These are phyloP conservation scores for Drosophila rhopaloa DNA, from an alignment of 1,140 invertebrate species.

Conservation along the genomic window DNA sequence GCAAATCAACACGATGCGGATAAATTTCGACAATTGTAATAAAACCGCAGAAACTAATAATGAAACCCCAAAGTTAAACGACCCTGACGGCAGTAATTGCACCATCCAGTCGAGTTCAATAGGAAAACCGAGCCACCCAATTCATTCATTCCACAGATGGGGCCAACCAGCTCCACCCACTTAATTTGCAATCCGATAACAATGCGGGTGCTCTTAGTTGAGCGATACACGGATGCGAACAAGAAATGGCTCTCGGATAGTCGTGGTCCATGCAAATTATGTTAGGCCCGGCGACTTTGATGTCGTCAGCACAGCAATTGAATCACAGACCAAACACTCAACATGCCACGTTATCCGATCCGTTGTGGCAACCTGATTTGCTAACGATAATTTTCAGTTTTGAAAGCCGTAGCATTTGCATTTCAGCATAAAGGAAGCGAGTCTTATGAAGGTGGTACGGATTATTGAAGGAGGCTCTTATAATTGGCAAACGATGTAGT, in stretches of 20 bases:
- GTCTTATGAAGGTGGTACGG: too few species aligned
- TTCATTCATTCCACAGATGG: not conserved
- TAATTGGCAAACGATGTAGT: not conserved
- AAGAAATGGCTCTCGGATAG: slow-evolving; percentile 34
- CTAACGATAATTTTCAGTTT: slow-evolving; percentile 70
- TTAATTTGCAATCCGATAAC: slow-evolving; percentile 58
- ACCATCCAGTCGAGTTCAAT: not conserved
- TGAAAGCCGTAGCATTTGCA: slow-evolving; percentile 50
- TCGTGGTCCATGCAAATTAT: slow-evolving; percentile 62
- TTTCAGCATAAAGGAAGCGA: slow-evolving; percentile 13
- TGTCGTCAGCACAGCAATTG: slow-evolving; percentile 51
- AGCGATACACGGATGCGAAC: slow-evolving; percentile 25
- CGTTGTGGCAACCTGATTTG: slow-evolving; percentile 70
- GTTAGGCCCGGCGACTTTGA: slow-evolving; percentile 60
- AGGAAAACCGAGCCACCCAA: not conserved
- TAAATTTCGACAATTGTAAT: slow-evolving; percentile 49
- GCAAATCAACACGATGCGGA: slow-evolving; percentile 43
- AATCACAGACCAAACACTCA: slow-evolving; percentile 54
- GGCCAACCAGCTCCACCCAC: not conserved
- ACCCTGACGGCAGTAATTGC: not conserved
- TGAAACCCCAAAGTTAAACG: slow-evolving; percentile 42
- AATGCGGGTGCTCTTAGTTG: slow-evolving; percentile 47
- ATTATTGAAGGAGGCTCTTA: not conserved
- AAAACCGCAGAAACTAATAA: slow-evolving; percentile 74
- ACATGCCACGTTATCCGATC: slow-evolving; percentile 38